Evolutionary conservation across 1,140 invertebrate genomes (phyloP), one percentile per base, ranked within the genome.

Genomic region (Sipha flava): DNA sequence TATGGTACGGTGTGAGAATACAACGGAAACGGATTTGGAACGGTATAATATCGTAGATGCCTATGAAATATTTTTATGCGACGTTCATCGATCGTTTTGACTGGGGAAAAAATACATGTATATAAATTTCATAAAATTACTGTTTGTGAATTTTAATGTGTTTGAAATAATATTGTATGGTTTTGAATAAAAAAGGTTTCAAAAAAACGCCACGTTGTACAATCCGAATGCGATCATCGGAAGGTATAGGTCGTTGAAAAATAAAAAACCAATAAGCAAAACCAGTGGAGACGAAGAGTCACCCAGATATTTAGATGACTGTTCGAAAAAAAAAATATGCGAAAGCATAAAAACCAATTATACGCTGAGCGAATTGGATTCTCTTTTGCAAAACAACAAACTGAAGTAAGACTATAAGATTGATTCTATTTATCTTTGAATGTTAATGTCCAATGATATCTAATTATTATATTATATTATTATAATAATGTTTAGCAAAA

Each of bases 301-400:
- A 4, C 26, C 29, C 6, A 23, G 21, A 34, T 31, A 77, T 18
- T 79, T 54, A 40, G 21, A 79, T 34, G 47, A 75, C 21, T 66
- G 37, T 54, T 66, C 52, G 4, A 79, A 66, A 66, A 62, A 59
- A 6, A 75, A 79, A 68, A 49, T 66, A 64, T 77, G 72, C 37
- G 49, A 43, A 54, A 64, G 49, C 14, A 26, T 64, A 21, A 77
- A 68, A 21, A 37, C 4, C 16, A 45, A 45, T 16, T 49, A 64
- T 34, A 40, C 52, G 16, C 23, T 16, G 1, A 64, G 14, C 29
- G 43, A 79, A 79, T 18, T 62, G n/a, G 31, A 64, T 18, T 52
- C 45, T 49, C 6, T 62, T 7, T 49, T 52, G 14, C 34, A 52
- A 66, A 26, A 43, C 21, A 37, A 34, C 49, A 23, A 34, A n/a